These are phyloP conservation scores for Podiceps cristatus DNA, from an alignment of 2,113 vertebrate genomes.

Conservation along the genomic window DNA sequence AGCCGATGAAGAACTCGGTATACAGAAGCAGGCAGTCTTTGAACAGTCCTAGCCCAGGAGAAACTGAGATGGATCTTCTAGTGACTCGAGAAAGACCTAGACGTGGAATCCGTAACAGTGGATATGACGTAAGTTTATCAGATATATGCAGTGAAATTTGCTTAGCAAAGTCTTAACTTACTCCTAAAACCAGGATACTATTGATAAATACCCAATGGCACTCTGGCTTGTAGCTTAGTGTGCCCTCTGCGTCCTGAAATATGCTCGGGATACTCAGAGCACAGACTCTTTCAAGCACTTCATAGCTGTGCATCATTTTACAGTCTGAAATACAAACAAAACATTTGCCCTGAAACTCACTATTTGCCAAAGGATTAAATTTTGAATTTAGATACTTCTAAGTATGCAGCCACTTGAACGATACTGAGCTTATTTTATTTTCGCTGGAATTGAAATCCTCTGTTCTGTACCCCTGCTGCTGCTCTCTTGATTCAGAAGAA, in stretches of 20 bases:
- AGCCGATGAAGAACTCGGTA: slow-evolving; percentile 86
- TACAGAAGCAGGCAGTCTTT: slow-evolving; percentile 96
- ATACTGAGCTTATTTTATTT: neutral
- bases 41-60: slow-evolving; percentile 96
- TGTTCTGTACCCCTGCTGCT: neutral
- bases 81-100: slow-evolving; percentile 94
- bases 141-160: neutral
- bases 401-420: neutral
- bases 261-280: neutral
- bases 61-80: slow-evolving; percentile 98
- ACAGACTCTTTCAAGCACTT: neutral
- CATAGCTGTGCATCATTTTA: neutral
- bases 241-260: neutral
- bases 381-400: neutral
- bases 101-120: slow-evolving; percentile 95
- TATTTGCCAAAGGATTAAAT: neutral
- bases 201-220: neutral
- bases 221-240: no score
- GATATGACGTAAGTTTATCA: slow-evolving; percentile 90
- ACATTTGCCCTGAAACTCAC: fast-evolving
- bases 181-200: neutral
- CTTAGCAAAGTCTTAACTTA: neutral
- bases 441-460: neutral
- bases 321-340: neutral
- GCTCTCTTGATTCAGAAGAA: neutral